Evolutionary conservation across 2,113 vertebrate species (phyloP), one percentile per base, ranked within the genome.

Genomic region (Jaculus jaculus): DNA sequence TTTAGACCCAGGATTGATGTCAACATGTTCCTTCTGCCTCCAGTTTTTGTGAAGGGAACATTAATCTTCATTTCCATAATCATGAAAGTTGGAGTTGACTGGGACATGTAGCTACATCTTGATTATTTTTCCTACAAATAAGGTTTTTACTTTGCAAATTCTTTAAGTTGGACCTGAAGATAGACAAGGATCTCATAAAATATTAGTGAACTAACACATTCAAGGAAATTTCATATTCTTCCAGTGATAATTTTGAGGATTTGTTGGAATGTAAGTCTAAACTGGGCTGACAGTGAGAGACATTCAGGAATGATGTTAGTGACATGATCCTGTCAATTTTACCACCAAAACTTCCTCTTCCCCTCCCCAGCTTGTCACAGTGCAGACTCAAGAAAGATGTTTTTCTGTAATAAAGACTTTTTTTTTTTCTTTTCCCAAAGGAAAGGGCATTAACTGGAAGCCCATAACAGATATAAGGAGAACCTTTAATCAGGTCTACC

Each of bases 51-150:
- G 68, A 92, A 32, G 7, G 24, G 13, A 92, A 93, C 95, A 91
- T 90, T 94, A 88, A 92, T 94, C 60, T 88, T 85, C 92, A 42
- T 21, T 9, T 87, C 42, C 71, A 28, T 68, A 95, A 80, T 94
- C 71, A 85, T 32, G 18, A 63, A 18, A 84, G 4, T 58, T 58
- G 20, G 66, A 68, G 0, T 84, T 95, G 89, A 71, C 81, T 73
- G 66, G 12, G 4, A 13, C 72, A 0, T 84, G 65, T 10, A 84
- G 34, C 0, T 90, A 90, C 88, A 47, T 47, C 69, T 47, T 92
- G 37, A 77, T 94, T 95, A 69, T 84, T 89, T 73, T 91, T 81
- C 23, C 23, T 90, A 84, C 58, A 23, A 87, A 69, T 39, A 84
- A 61, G 20, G 15, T 37, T 82, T 89, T 71, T 83, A 89, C 21